Base-by-base conservation (phyloP, 1,140 invertebrate genomes). In the Hydropsyche tenuis region DNA sequence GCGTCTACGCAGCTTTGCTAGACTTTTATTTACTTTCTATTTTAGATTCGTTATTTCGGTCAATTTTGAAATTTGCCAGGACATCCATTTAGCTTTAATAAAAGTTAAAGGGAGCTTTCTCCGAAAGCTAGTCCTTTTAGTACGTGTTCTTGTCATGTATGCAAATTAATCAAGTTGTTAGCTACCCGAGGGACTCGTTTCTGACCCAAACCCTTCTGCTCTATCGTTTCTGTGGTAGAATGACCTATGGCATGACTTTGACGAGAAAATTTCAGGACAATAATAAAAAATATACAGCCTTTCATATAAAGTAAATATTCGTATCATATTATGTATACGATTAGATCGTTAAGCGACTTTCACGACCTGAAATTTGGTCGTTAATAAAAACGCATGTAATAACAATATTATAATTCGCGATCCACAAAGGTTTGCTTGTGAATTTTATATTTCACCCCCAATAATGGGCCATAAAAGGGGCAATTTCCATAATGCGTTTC, bases 201-300 rank as follows among this genome's bases (percentile, higher is more conserved):
- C n/a, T 18, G 30, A 43, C 30, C 63, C 16, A n/a, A 25, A 43
- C 63, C 63, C 63, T 7, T 37, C 30, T 23, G 20, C 18, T 65
- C 18, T 43, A 65, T 12, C 56, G 25, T 9, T n/a, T 30, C 30
- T 43, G 30, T 9, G 23, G 12, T 22, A 22, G 25, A 63, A 63
- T 63, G 60, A 63, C 60, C 60, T 27, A 63, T 63, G 60, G 23
- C 60, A 11, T 63, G 60, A 63, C 14, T 63, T 37, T 37, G 30
- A 37, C 9, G 30, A 9, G 30, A 37, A 3, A 37, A n/a, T n/a
- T n/a, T n/a, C n/a, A n/a, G n/a, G n/a, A n/a, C n/a, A n/a, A n/a
- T n/a, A n/a, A n/a, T n/a, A n/a, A n/a, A n/a, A n/a, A n/a, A n/a
- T n/a, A n/a, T n/a, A n/a, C n/a, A n/a, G n/a, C n/a, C n/a, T 37